Percentiles rank a stretch among this genome's conserved stretches.
Conservation (phyloP, 1,140 invertebrate genomes). For the Dufourea novaeangliae region DNA sequence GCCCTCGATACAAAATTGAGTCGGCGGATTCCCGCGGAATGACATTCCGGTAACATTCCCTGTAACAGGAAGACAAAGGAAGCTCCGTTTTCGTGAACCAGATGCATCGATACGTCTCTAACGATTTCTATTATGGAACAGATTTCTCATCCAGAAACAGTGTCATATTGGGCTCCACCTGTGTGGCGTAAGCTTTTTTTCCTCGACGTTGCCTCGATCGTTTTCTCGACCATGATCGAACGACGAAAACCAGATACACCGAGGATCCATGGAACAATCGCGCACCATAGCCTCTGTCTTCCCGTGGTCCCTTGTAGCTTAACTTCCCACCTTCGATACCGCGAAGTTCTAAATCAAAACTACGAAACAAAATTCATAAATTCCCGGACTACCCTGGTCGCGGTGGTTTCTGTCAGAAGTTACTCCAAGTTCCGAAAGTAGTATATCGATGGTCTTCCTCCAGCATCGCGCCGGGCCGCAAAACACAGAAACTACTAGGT, state of each 20-base stretch:
- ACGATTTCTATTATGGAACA: constrained; percentile 61
- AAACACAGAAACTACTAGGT: constrained; percentile 64
- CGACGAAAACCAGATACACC: background rate
- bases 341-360: constrained; percentile 64
- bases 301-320: no score
- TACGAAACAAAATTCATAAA: constrained; percentile 81
- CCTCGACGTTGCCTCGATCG: no score
- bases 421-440: constrained; percentile 78
- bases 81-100: constrained; percentile 11
- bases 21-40: no score
- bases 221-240: background rate
- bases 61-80: constrained; percentile 18
- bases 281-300: background rate
- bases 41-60: background rate
- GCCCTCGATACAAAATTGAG: constrained; percentile 22
- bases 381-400: constrained; percentile 76
- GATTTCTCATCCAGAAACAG: constrained; percentile 59
- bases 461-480: constrained; percentile 67
- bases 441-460: constrained; percentile 73
- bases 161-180: no score
- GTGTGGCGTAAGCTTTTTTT: no score
- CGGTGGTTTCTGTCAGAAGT: constrained; percentile 80
- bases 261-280: background rate
- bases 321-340: constrained; percentile 1
- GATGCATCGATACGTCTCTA: constrained; percentile 50